Base-by-base conservation (phyloP, 2,113 vertebrate genomes). In the Columba janthina region DNA sequence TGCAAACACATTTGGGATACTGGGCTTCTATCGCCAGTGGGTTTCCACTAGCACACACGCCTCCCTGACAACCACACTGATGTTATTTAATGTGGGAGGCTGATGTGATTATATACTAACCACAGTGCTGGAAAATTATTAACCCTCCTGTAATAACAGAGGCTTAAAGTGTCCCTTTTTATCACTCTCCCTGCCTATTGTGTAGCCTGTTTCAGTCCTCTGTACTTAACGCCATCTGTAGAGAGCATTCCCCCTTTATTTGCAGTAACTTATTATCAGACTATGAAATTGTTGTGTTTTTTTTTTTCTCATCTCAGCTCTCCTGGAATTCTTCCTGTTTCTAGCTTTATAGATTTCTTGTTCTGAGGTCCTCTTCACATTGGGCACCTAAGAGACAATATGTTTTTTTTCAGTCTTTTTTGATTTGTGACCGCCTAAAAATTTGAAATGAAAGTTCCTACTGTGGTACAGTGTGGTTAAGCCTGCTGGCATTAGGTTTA, bases 401-500 rank as follows among this genome's bases (percentile, higher is more conserved):
- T 34, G 34, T 34, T 25, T 2, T 8, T 80, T 89, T 94, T 80
- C 88, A 92, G 56, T n/a, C 54, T 80, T 85, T 78, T 91, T 71
- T 86, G 56, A 92, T 94, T 86, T 93, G 80, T 60, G 42, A 90
- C 11, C 24, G 84, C 40, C 72, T 84, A 84, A 89, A 92, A 84
- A 67, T 64, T 62, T 74, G 38, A 46, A 42, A 80, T 34, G 18
- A 75, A 89, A 82, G 51, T 85, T 85, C 66, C 64, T 50, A 56
- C 29, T 72, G 81, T 57, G 34, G 44, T 62, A 84, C 29, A 82
- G 64, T n/a, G 28, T 38, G 62, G n/a, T 62, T 88, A 73, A 81
- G 34, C 34, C 38, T 64, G 38, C 42, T 94, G 56, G 46, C 72
- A 83, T 74, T 56, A 84, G 72, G 24, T 25, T 90, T 81, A 36